Base-by-base conservation (phyloP, 2,797 vertebrate species). In the Trachurus trachurus region DNA sequence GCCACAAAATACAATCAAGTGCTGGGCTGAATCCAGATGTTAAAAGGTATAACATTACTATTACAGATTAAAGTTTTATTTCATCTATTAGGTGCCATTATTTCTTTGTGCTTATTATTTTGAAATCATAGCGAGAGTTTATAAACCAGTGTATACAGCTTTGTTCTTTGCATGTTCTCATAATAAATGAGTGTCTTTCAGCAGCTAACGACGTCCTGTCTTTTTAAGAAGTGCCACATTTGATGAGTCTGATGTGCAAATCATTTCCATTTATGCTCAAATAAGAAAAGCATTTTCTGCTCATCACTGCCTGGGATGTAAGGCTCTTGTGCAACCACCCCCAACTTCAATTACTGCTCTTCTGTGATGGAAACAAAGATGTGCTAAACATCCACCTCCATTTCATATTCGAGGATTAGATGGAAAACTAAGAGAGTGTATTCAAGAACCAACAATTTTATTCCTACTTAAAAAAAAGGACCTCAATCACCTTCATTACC, bases 171-270 rank as follows among this genome's bases (percentile, higher is more conserved):
- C 11, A 56, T 40, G 37, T 52, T 44, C 40, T 68, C 53, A 58
- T 68, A n/a, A 56, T 44, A 44, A 68, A 63, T 69, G 31, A 49
- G 26, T 19, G 11, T 58, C 50, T 50, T 77, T 72, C 40, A 78
- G 44, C 2, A 47, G 17, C 21, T 57, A 34, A 45, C 39, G 13
- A 72, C 68, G 21, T 52, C 56, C 58, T 12, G 5, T 50, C 11
- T 53, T 49, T 26, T 64, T 44, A 52, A 64, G 10, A 83, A 62
- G 57, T 29, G 42, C 47, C 59, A 34, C 44, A 74, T 69, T 5
- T 16, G 61, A 69, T 66, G 45, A 59, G 49, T 74, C 44, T 88
- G 86, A 82, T 80, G 62, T 81, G 83, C 49, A 83, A 87, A 80
- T 82, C 22, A 66, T 42, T 53, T 34, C 64, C 56, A 75, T n/a